Percentiles rank a stretch among this genome's conserved stretches.
Evolutionary conservation across 1,140 invertebrate species (phyloP).

Genomic region (Parapsyche elsis): DNA sequence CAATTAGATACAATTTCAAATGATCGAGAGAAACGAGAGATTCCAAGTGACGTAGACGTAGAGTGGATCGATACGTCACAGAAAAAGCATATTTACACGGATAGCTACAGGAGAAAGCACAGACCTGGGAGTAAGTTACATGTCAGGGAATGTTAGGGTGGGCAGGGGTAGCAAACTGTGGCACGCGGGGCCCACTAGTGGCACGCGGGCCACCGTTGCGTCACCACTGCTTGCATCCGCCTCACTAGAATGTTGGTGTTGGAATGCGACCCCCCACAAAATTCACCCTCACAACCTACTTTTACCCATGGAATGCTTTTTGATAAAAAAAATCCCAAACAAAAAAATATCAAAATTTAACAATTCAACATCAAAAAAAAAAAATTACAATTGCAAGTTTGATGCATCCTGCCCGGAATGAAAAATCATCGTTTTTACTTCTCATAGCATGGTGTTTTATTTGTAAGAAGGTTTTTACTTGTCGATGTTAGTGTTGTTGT

Average conservation of each 20-base stretch:
- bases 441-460: slow-evolving; percentile 55
- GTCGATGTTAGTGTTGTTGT: slow-evolving; percentile 7
- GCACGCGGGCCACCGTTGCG: background rate
- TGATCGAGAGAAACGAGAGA: slow-evolving; percentile 63
- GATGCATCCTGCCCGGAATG: slow-evolving; percentile 50
- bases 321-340: slow-evolving; percentile 43
- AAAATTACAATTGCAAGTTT: slow-evolving; percentile 47
- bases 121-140: slow-evolving; percentile 67
- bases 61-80: slow-evolving; percentile 61
- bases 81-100: slow-evolving; percentile 57
- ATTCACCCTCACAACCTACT: slow-evolving; percentile 28
- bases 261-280: slow-evolving; percentile 49
- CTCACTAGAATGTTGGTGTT: slow-evolving; percentile 36
- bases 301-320: slow-evolving; percentile 43
- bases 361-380: background rate
- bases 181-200: background rate
- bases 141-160: slow-evolving; percentile 33
- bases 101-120: slow-evolving; percentile 68
- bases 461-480: slow-evolving; percentile 30
- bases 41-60: slow-evolving; percentile 61
- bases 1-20: slow-evolving; percentile 50
- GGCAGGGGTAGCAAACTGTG: background rate
- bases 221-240: background rate
- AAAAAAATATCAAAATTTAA: background rate
- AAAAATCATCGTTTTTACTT: slow-evolving; percentile 46